These are phyloP conservation scores for Acleris sparsana DNA, from an alignment of 2,888 invertebrate species.

Conservation along the genomic window DNA sequence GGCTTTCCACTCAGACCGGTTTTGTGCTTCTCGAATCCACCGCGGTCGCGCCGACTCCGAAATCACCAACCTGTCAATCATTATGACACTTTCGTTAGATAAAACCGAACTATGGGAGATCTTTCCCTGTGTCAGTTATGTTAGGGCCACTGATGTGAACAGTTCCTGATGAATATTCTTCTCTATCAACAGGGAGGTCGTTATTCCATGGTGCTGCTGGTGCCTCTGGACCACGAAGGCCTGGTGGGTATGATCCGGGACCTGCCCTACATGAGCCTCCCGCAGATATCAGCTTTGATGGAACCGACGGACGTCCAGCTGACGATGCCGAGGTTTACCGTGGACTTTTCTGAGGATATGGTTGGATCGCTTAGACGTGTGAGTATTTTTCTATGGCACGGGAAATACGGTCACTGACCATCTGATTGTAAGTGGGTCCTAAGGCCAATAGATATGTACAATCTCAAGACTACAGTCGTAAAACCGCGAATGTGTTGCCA, in stretches of 20 bases:
- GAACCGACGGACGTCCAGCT: conserved; percentile 78
- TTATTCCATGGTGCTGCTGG: conserved; percentile 85
- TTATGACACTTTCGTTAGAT: too few relatives aligned
- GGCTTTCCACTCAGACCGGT: too few relatives aligned
- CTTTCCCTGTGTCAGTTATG: too few relatives aligned
- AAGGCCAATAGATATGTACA: too few relatives aligned
- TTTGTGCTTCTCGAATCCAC: too few relatives aligned
- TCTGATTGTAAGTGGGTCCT: too few relatives aligned
- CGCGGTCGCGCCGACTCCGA: too few relatives aligned
- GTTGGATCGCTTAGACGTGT: conserved; percentile 74
- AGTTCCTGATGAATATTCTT: background rate
- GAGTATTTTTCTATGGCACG: conserved; percentile 49
- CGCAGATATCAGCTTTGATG: conserved; percentile 71
- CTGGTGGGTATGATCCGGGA: conserved; percentile 79
- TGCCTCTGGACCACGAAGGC: conserved; percentile 81
- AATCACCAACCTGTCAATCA: too few relatives aligned
- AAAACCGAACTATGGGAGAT: too few relatives aligned
- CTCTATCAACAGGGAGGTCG: conserved; percentile 74
- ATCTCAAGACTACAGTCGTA: too few relatives aligned
- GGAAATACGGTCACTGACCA: background rate
- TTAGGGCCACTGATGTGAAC: too few relatives aligned
- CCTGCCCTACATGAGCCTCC: conserved; percentile 80
- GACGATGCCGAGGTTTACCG: conserved; percentile 84
- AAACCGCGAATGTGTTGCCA: too few relatives aligned
- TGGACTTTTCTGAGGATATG: conserved; percentile 83